Evolutionary conservation across 2,888 invertebrate species (phyloP).

Genomic region (Diploptera punctata): DNA sequence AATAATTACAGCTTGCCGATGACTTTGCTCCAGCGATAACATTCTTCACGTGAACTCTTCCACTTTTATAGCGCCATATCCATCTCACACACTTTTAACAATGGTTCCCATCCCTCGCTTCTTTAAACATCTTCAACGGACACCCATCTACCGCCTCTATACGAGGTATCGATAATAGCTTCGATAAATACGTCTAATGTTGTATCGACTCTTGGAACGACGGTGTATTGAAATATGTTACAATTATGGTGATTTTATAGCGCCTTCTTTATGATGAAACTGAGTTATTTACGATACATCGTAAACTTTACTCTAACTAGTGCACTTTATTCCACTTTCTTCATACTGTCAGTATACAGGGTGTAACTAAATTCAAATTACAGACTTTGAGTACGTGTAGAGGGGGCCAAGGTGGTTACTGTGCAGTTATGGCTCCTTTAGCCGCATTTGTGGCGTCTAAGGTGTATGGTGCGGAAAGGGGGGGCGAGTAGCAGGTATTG

Average conservation of each 20-base stretch:
- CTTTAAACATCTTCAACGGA: neutral
- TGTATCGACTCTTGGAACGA: neutral
- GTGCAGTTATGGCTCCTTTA: too few relatives aligned
- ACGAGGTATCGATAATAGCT: slow-evolving; percentile 5
- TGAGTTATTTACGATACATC: neutral
- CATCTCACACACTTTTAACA: neutral
- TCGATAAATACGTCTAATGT: slow-evolving; percentile 12
- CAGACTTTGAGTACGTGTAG: too few relatives aligned
- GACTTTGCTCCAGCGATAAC: slow-evolving; percentile 23
- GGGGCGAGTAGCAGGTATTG: too few relatives aligned
- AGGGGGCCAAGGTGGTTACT: too few relatives aligned
- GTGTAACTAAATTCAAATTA: too few relatives aligned
- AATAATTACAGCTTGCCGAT: slow-evolving; percentile 27
- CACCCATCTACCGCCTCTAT: neutral
- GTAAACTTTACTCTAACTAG: too few relatives aligned
- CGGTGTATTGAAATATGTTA: slow-evolving; percentile 5
- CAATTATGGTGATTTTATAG: neutral
- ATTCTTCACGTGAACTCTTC: slow-evolving; percentile 5
- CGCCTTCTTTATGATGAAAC: neutral
- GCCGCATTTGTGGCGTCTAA: too few relatives aligned
- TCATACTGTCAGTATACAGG: too few relatives aligned
- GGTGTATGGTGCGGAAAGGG: too few relatives aligned
- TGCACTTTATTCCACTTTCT: too few relatives aligned
- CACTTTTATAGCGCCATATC: slow-evolving; percentile 1
- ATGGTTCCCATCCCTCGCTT: neutral